Base-by-base conservation (phyloP, 2,888 invertebrate genomes). In the Drosophila fungiperda region DNA sequence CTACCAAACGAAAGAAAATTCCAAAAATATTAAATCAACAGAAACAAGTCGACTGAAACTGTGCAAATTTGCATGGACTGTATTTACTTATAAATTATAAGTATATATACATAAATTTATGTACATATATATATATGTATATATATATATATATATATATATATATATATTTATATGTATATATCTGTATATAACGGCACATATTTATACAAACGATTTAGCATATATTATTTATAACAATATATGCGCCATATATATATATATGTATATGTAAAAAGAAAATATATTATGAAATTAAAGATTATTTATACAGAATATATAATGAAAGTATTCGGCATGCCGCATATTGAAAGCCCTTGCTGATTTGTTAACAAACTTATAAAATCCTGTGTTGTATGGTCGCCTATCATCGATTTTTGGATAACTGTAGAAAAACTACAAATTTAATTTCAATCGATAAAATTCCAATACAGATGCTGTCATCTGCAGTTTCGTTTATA, bases 11-110 rank as follows among this genome's bases (percentile, higher is more conserved):
- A 76, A 76, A 67, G 75, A 83, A 82, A 73, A 81, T 68, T 71
- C 61, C 61, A 76, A 63, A 76, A 49, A 58, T 60, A 68, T 15
- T 36, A 73, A 23, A 58, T 68, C 48, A 57, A 71, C 65, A 66
- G 45, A 54, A 68, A 80, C 73, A 76, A 69, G 80, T 85, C 73
- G 85, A 89, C 87, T 89, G 89, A 87, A 74, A 85, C 57, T 71
- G 62, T 73, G 75, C 78, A 69, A 64, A 68, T 64, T 59, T 55
- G 83, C 81, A 82, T 70, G 58, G 69, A 73, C 71, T 73, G 69
- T 68, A 79, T 55, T 70, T 42, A 74, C 54, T 68, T 67, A 58
- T 68, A 66, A 42, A 69, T 62, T 32, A 67, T 61, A 53, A 67
- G 35, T 62, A 62, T 48, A 64, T 38, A 35, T 23, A 63, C 42